Percentiles rank a stretch among this genome's conserved stretches.
These are phyloP conservation scores for Nephrotoma guestfalica DNA, from an alignment of 2,888 invertebrate species.

Conservation along the genomic window DNA sequence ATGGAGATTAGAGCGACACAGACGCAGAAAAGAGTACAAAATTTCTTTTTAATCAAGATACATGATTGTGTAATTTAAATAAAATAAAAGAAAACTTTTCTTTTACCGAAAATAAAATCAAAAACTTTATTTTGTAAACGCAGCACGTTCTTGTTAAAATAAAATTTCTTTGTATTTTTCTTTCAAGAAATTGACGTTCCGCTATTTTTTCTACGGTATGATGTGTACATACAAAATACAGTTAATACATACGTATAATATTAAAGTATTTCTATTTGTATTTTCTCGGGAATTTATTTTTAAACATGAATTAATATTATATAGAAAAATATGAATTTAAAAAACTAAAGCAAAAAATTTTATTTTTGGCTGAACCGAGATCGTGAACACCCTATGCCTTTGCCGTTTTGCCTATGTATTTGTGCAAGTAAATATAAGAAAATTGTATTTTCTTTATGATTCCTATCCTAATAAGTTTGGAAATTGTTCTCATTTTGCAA, in stretches of 20 bases:
- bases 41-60: neutral
- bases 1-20: neutral
- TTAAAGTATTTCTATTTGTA: neutral
- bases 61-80: neutral
- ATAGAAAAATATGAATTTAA: neutral
- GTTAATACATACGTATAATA: neutral
- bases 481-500: neutral
- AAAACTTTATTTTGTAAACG: neutral
- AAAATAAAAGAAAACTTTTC: neutral
- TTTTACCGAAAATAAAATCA: neutral
- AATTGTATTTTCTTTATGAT: neutral
- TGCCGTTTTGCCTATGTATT: neutral
- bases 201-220: neutral
- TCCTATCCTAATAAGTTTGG: neutral
- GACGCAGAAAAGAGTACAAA: neutral
- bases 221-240: neutral
- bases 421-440: neutral
- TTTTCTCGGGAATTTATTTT: neutral
- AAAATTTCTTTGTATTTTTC: neutral
- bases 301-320: neutral
- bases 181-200: neutral
- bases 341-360: neutral
- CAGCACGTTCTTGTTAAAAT: neutral
- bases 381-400: neutral
- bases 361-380: neutral